These are phyloP conservation scores for Tetranychus cinnabarinus DNA, from an alignment of 1,140 invertebrate species.

Conservation along the genomic window DNA sequence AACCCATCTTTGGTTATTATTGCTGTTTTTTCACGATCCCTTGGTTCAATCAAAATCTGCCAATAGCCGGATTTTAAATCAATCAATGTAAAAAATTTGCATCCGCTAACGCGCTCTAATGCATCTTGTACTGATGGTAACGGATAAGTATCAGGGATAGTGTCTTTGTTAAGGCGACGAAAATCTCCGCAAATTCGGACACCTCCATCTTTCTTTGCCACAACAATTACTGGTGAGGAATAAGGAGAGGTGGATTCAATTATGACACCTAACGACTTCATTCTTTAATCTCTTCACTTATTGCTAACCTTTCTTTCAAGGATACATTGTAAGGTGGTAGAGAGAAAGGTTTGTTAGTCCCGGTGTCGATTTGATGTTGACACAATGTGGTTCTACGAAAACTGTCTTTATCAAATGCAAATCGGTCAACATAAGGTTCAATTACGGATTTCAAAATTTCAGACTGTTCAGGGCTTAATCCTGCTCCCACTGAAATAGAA, in stretches of 20 bases:
- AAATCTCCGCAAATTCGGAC: constrained; percentile 25
- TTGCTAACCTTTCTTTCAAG: not conserved
- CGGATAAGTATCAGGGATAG: constrained; percentile 24
- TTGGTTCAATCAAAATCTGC: constrained; percentile 16
- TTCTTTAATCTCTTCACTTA: not conserved
- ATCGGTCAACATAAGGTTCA: too few relatives aligned
- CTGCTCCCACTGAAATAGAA: too few relatives aligned
- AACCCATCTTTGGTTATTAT: constrained; percentile 1
- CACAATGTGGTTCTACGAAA: constrained; percentile 15
- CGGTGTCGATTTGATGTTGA: not conserved
- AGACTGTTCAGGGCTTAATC: too few relatives aligned
- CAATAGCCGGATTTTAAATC: not conserved
- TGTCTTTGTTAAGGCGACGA: constrained; percentile 22
- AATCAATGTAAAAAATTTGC: constrained; percentile 9
- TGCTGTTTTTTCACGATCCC: constrained; percentile 12
- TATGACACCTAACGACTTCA: not conserved
- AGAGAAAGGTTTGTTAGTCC: not conserved
- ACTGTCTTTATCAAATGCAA: too few relatives aligned
- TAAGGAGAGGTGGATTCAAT: not conserved
- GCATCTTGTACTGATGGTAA: constrained; percentile 24
- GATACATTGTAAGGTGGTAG: not conserved
- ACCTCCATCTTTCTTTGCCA: constrained; percentile 22
- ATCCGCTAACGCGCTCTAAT: constrained; percentile 18
- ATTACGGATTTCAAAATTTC: too few relatives aligned
- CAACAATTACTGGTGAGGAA: not conserved